These are phyloP conservation scores for Anarsia innoxiella DNA, from an alignment of 2,888 invertebrate genomes.

Conservation along the genomic window DNA sequence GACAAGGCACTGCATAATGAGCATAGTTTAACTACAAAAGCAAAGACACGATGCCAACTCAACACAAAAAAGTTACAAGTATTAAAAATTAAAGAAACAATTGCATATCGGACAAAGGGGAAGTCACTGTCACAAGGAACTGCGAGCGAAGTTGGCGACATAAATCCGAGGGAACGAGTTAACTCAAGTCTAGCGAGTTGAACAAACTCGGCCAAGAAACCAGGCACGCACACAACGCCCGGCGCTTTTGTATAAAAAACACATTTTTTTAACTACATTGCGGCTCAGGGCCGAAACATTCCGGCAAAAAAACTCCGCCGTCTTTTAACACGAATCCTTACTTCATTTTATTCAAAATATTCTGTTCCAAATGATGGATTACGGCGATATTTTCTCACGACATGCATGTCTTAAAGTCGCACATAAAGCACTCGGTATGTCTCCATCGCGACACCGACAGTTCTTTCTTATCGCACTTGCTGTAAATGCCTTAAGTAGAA, in stretches of 20 bases:
- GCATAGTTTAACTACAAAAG: too few species aligned
- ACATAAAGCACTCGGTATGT: slow-evolving; percentile 38
- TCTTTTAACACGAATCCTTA: too few species aligned
- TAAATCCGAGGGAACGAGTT: slow-evolving; percentile 58
- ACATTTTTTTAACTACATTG: slow-evolving; percentile 6
- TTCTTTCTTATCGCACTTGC: slow-evolving; percentile 27
- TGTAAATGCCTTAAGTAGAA: slow-evolving; percentile 26
- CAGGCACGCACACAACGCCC: slow-evolving; percentile 24
- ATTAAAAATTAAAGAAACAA: slow-evolving; percentile 31
- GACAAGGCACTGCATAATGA: too few species aligned
- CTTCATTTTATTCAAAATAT: too few species aligned
- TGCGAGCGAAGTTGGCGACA: slow-evolving; percentile 48
- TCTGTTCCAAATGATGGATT: too few species aligned
- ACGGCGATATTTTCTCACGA: too few species aligned
- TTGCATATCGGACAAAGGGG: slow-evolving; percentile 39
- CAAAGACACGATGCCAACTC: too few species aligned
- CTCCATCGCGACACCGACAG: slow-evolving; percentile 31
- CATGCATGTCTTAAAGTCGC: too few species aligned
- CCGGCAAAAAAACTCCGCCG: background rate
- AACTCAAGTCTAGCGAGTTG: slow-evolving; percentile 51
- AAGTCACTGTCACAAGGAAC: slow-evolving; percentile 51
- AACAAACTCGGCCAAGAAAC: slow-evolving; percentile 52
- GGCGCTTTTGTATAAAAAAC: slow-evolving; percentile 3
- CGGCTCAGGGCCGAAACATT: background rate
- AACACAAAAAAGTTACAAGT: too few species aligned